Evolutionary conservation across 2,113 vertebrate genomes (phyloP).

Genomic region (Heterochromis multidens): DNA sequence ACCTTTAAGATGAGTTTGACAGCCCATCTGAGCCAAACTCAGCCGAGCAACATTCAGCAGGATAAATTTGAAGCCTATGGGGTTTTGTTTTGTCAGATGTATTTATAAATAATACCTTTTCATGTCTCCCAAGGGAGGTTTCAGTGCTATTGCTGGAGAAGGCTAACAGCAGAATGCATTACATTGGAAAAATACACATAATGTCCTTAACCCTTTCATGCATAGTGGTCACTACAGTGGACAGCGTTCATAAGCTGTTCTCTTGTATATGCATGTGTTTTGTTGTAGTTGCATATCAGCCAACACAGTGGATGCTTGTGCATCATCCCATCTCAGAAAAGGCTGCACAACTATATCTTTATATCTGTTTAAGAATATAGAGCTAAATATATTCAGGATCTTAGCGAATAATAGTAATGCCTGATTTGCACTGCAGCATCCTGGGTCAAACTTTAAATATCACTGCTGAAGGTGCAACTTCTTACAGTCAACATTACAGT

Average conservation of each 20-base stretch:
- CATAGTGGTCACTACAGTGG: too few species aligned
- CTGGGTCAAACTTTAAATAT: background rate
- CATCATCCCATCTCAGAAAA: too few species aligned
- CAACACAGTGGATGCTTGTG: too few species aligned
- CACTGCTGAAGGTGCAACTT: background rate
- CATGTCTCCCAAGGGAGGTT: constrained; percentile 18
- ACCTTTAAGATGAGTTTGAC: constrained; percentile 10
- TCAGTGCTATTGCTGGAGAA: constrained; percentile 22
- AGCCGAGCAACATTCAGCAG: background rate
- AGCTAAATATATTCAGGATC: background rate
- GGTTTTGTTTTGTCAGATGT: background rate
- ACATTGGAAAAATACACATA: background rate
- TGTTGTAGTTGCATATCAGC: too few species aligned
- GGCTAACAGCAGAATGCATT: background rate
- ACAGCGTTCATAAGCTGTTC: too few species aligned
- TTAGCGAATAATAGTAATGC: background rate
- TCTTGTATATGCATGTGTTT: too few species aligned
- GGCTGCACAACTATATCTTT: background rate
- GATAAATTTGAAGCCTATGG: background rate
- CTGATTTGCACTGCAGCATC: background rate
- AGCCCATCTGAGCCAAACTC: constrained; percentile 9
- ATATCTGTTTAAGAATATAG: background rate
- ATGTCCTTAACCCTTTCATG: too few species aligned
- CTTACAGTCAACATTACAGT: background rate
- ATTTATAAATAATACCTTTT: constrained; percentile 38